Base-by-base conservation (phyloP, 2,888 invertebrate species). In the Hipparchia sbordonii region DNA sequence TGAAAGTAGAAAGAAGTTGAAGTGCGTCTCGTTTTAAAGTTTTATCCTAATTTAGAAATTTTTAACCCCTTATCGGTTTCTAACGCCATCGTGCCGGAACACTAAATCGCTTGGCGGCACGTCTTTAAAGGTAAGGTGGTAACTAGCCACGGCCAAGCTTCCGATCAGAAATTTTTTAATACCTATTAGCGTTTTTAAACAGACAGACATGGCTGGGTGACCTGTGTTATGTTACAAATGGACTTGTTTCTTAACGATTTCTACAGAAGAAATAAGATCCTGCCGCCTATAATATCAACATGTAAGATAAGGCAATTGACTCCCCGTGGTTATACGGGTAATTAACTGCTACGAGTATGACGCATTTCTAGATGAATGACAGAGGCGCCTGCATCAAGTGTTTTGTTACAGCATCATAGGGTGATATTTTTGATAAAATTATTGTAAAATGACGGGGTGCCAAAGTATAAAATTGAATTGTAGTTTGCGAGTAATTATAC, bases 281-380 rank as follows among this genome's bases (percentile, higher is more conserved):
- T 69, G 69, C 74, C 67, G 67, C 67, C 54, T 61, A 13, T 65
- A 67, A 60, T 68, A 68, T 74, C 56, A 63, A 71, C 74, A 79
- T 79, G 73, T 79, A 78, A 83, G 91, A 93, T 92, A 92, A 89
- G 82, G 83, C 89, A 90, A 91, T 90, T 89, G 92, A 85, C 89
- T 84, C 85, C 92, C 91, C 82, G 88, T 84, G 78, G 88, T 74
- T 86, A 93, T 93, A 90, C 90, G 93, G 93, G 93, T 92, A 92
- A 93, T 93, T 93, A 91, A 87, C 84, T 85, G 81, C 77, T 79
- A 23, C 23, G 23, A 23, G 23, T 23, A 77, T 78, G 79, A 80
- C 82, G 81, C 77, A 79, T 82, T 77, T 80, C 74, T 75, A 82
- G 83, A 77, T 78, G 72, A 76, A 75, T 76, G 78, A 72, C 73